Evolutionary conservation across 2,113 vertebrate genomes (phyloP).

Genomic region (Herpailurus yagouaroundi): DNA sequence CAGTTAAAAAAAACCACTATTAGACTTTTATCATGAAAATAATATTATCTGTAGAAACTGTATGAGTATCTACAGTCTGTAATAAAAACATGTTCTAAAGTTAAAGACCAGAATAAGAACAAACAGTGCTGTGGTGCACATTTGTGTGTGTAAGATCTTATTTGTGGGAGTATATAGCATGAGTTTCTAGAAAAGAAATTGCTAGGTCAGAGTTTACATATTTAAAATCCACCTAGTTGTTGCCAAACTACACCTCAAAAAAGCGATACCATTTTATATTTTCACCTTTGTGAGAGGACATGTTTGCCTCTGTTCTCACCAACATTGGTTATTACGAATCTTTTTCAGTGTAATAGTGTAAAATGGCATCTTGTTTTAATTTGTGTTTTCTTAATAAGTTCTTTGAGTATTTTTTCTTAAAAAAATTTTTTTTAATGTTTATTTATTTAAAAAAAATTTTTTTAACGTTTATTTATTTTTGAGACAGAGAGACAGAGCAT

Average conservation of each 20-base stretch:
- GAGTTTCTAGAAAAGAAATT: neutral
- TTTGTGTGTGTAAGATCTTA: neutral
- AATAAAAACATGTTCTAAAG: neutral
- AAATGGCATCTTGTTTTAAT: neutral
- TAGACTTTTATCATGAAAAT: constrained; percentile 20
- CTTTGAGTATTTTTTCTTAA: neutral
- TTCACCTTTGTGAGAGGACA: neutral
- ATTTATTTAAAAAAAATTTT: no score
- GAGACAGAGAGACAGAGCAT: no score
- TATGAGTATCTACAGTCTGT: neutral
- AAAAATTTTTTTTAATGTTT: no score
- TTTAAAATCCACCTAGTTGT: constrained; percentile 24
- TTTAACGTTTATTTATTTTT: no score
- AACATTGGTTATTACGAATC: neutral
- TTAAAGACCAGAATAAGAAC: neutral
- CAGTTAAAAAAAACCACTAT: neutral
- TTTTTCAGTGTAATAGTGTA: neutral
- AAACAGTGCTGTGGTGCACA: neutral
- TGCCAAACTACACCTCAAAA: neutral
- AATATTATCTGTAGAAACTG: neutral
- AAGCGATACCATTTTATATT: neutral
- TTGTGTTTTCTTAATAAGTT: constrained; percentile 38
- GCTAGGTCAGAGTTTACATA: neutral
- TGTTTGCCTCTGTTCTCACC: neutral
- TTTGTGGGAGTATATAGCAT: neutral